These are phyloP conservation scores for Ypsolopha scabrella DNA, from an alignment of 2,888 invertebrate genomes.

Conservation along the genomic window DNA sequence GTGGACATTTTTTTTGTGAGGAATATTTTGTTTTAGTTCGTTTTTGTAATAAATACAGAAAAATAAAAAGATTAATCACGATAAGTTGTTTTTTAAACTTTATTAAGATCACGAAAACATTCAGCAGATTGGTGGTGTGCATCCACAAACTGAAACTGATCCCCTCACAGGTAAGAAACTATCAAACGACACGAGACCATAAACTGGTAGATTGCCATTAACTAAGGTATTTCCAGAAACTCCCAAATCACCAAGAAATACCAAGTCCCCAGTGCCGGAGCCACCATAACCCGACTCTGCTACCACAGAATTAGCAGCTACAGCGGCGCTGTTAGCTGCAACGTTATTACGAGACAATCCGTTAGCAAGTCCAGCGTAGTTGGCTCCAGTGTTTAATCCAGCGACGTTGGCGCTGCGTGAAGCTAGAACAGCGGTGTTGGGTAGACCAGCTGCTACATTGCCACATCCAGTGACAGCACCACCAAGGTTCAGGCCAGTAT, in stretches of 20 bases:
- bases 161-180: conserved; percentile 28
- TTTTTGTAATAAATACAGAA: too few relatives aligned
- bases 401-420: too few relatives aligned
- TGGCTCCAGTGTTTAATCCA: too few relatives aligned
- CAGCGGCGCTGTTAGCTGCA: background rate
- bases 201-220: conserved; percentile 46
- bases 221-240: conserved; percentile 45
- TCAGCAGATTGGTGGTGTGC: too few relatives aligned
- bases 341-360: too few relatives aligned
- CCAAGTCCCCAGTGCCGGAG: conserved; percentile 28
- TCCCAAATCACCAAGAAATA: conserved; percentile 39
- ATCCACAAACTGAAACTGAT: background rate
- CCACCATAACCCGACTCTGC: background rate
- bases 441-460: background rate
- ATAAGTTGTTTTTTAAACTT: too few relatives aligned
- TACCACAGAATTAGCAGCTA: background rate
- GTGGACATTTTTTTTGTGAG: too few relatives aligned
- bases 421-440: background rate
- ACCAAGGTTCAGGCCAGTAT: too few relatives aligned
- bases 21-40: too few relatives aligned
- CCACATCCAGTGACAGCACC: conserved; percentile 10
- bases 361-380: too few relatives aligned
- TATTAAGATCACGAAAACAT: too few relatives aligned
- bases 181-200: conserved; percentile 42
- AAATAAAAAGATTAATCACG: too few relatives aligned